These are phyloP conservation scores for Gadopsis marmoratus DNA, from an alignment of 2,797 vertebrate species.

Conservation along the genomic window DNA sequence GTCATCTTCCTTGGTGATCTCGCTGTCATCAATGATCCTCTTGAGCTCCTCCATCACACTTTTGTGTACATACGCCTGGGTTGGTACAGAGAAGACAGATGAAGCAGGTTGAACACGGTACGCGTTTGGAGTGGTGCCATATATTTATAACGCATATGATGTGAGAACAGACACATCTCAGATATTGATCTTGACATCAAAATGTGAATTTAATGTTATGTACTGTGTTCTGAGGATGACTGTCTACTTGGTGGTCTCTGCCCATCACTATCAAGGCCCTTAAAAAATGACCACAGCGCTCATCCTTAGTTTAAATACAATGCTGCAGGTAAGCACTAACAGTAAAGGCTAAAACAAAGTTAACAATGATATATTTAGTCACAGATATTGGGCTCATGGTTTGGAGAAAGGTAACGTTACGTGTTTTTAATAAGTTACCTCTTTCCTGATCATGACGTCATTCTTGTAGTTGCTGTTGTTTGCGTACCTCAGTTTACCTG, in stretches of 20 bases:
- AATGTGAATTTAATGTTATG: not conserved
- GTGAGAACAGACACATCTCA: not conserved
- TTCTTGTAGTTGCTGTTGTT: constrained; percentile 99
- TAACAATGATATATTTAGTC: not conserved
- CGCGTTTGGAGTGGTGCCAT: not conserved
- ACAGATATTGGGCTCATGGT: not conserved
- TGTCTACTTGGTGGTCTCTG: not conserved
- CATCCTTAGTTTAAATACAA: rapidly evolving
- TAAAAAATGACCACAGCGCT: not conserved
- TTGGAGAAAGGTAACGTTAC: too few relatives aligned
- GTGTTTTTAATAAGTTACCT: constrained; percentile 82
- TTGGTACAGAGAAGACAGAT: not conserved
- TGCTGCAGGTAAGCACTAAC: too few relatives aligned
- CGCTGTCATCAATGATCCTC: constrained; percentile 98
- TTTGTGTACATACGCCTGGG: constrained; percentile 97
- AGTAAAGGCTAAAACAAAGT: not conserved
- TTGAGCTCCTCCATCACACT: constrained; percentile 99
- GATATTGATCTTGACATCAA: not conserved
- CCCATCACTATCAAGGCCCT: not conserved
- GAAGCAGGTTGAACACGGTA: not conserved
- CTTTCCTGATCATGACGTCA: constrained; percentile 99
- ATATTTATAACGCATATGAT: not conserved
- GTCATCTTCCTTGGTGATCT: constrained; percentile 99
- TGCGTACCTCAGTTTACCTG: constrained; percentile 96
- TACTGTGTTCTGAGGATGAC: not conserved